Conservation (phyloP, 2,888 invertebrate species). For the Nebria salina region DNA sequence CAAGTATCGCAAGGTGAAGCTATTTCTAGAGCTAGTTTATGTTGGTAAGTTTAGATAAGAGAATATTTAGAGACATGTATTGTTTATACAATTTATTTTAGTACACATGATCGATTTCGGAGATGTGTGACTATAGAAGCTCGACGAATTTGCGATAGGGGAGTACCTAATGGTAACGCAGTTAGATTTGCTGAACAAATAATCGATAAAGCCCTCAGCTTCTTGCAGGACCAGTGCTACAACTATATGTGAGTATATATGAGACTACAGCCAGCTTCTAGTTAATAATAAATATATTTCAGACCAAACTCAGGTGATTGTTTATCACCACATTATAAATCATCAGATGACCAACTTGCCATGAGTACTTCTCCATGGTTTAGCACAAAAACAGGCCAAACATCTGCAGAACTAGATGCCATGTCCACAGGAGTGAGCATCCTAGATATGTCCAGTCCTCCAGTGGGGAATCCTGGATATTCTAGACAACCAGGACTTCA, state of each 20-base stretch:
- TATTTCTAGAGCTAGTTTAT: constrained; percentile 66
- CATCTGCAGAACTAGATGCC: constrained; percentile 12
- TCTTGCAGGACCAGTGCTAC: constrained; percentile 68
- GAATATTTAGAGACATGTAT: not conserved
- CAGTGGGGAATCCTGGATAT: not conserved
- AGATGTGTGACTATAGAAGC: constrained; percentile 68
- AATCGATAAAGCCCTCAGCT: constrained; percentile 69
- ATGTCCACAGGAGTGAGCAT: constrained; percentile 13
- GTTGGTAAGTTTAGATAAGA: constrained; percentile 63
- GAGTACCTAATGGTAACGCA: constrained; percentile 63
- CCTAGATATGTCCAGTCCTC: constrained; percentile 13
- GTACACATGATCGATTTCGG: constrained; percentile 69
- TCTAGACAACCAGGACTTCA: not conserved
- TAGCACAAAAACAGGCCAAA: constrained; percentile 51
- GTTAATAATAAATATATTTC: constrained; percentile 47
- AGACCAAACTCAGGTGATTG: constrained; percentile 67
- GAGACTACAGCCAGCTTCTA: not conserved
- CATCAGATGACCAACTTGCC: constrained; percentile 34
- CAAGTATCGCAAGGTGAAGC: constrained; percentile 67
- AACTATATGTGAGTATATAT: constrained; percentile 67
- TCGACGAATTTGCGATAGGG: constrained; percentile 64
- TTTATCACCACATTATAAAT: constrained; percentile 49
- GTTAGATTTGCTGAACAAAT: constrained; percentile 66
- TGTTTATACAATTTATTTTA: constrained; percentile 51
- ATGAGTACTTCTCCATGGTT: constrained; percentile 28